Base-by-base conservation (phyloP, 2,888 invertebrate genomes). In the Trachelus stipa region DNA sequence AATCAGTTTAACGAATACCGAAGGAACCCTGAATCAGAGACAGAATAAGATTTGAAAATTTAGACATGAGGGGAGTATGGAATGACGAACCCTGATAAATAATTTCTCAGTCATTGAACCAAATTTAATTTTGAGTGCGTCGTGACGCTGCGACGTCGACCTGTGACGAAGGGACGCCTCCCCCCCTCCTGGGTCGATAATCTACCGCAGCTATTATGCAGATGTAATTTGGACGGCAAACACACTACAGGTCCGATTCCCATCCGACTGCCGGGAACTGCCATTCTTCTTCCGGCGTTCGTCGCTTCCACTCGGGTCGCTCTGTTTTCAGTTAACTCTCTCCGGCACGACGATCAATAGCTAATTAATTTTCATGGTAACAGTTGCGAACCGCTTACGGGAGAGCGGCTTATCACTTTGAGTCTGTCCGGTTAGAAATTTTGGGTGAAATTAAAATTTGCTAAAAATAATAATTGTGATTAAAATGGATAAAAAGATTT, bases 181-280 rank as follows among this genome's bases (percentile, higher is more conserved):
- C 6, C 33, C 30, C 23, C 79, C 86, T 87, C 84, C 81, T 81
- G 88, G 88, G 86, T 89, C 88, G 86, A 88, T 89, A 88, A 82
- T 85, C 82, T 83, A 85, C 86, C 87, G 83, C 86, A 85, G 85
- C 88, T 89, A 88, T 88, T 88, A 88, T 88, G 88, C 89, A 87
- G 88, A 88, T 89, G 89, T 89, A 88, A 89, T 88, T 88, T 89
- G 85, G 85, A 87, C 84, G 85, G 86, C 88, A 89, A 89, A 88
- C 87, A 87, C 85, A 87, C 84, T 83, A 82, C 81, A 82, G 82
- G 82, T 83, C 84, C 83, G 85, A 87, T 87, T 87, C 81, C 83
- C 83, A 83, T 83, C 81, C 84, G 83, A 86, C 86, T 83, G 85
- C 82, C 84, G 81, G 83, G 82, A 77, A 79, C 81, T 79, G 82